Base-by-base conservation (phyloP, 2,888 invertebrate genomes). In the Apotomis betuletana region DNA sequence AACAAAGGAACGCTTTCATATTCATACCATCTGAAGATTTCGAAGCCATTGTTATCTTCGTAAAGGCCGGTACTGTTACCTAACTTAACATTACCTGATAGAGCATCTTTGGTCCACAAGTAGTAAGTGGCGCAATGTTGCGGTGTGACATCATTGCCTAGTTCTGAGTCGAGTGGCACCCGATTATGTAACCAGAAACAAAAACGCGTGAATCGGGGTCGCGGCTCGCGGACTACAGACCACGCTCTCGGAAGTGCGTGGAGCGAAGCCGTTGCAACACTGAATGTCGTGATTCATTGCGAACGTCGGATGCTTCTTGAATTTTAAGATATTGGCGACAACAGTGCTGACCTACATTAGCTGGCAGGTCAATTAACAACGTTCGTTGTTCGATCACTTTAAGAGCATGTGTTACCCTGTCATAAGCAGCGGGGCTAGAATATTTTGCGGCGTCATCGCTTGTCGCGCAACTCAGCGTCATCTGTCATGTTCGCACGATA, bases 81-180 rank as follows among this genome's bases (percentile, higher is more conserved):
- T 79, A 70, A 69, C 60, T 58, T 12, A 74, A 70, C 61, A 70
- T 67, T 72, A 64, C 67, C 65, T 73, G 70, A 70, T 69, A 69
- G 67, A 51, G 61, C 64, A 74, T 70, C 73, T 74, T 65, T 73
- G 70, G 61, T 72, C 75, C 80, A 79, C 80, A 79, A 80, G 82
- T 78, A 76, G 82, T 82, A 88, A 87, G 89, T 93, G 92, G 91
- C 92, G 92, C 90, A 93, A 93, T 88, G 87, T 90, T 91, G 90
- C 87, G 88, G 86, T 85, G 86, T 92, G 92, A 92, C 93, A 93
- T 92, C 90, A 88, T 93, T 92, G 90, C 93, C 93, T 92, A 92
- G 91, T 91, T 93, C 68, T 61, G 72, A 72, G 62, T 72, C 67
- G 85, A 89, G 85, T 88, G 87, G 87, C 88, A 89, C 86, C 85